A percentile compares a stretch with the other conserved stretches of the same genome.
These are phyloP conservation scores for Epinephelus coioides DNA, from an alignment of 2,797 vertebrate genomes.

Conservation along the genomic window DNA sequence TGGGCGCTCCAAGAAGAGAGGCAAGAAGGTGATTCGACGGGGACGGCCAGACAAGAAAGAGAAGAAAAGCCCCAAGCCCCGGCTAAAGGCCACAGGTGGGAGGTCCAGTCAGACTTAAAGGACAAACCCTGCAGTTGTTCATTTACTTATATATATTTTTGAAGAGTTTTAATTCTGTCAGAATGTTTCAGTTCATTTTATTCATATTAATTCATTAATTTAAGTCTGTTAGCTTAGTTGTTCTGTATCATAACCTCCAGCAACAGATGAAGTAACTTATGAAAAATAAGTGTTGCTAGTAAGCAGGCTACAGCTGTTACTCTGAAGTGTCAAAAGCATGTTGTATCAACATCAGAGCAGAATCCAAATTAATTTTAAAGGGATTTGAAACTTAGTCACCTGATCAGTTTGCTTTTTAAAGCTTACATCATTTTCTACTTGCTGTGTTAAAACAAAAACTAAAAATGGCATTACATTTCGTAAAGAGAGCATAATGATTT, in stretches of 20 bases:
- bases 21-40: constrained; percentile 95
- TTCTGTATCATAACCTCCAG: background rate
- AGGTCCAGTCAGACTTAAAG: background rate
- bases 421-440: background rate
- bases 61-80: constrained; percentile 98
- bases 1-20: constrained; percentile 97
- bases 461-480: background rate
- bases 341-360: background rate
- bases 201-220: background rate
- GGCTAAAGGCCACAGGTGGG: constrained; percentile 99
- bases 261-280: background rate
- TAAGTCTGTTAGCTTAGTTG: background rate
- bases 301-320: background rate
- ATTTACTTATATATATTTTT: background rate
- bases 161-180: background rate
- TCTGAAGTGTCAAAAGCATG: background rate
- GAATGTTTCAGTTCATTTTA: background rate
- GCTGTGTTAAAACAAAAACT: background rate
- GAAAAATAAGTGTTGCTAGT: background rate
- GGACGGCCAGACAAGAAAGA: constrained; percentile 96
- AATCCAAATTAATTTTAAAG: background rate
- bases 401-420: background rate
- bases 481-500: background rate
- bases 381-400: background rate
- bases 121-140: background rate